A percentile compares a stretch with the other conserved stretches of the same genome.
Conservation (phyloP, 2,888 invertebrate genomes). For the Euspilapteryx auroguttella region DNA sequence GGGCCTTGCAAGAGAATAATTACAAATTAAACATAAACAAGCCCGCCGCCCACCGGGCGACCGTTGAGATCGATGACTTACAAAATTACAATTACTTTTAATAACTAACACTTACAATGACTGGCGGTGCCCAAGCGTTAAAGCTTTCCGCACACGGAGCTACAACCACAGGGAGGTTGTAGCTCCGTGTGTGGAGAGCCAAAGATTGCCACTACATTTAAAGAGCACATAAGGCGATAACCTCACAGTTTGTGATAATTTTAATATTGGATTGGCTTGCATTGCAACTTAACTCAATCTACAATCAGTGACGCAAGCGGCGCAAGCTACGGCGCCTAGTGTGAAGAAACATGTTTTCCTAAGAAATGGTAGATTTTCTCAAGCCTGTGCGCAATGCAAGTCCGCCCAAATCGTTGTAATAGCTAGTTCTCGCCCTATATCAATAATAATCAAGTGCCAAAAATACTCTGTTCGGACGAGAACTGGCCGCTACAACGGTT, state of each 20-base stretch:
- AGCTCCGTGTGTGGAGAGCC: no score
- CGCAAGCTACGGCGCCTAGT: neutral
- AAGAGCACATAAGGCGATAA: conserved; percentile 27
- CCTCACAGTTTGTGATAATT: conserved; percentile 1
- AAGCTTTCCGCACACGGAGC: conserved; percentile 38
- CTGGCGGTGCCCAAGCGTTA: conserved; percentile 41
- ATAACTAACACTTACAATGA: conserved; percentile 35
- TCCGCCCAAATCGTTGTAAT: no score
- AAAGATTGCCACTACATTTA: no score
- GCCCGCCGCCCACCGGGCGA: conserved; percentile 25
- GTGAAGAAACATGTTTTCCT: no score
- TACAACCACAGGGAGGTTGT: no score
- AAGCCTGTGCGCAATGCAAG: no score
- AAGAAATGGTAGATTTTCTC: no score
- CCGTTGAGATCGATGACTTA: conserved; percentile 53
- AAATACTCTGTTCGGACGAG: no score
- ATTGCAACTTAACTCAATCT: neutral
- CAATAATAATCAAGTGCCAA: conserved; percentile 3
- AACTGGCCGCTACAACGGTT: no score
- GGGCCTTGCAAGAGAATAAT: conserved; percentile 35
- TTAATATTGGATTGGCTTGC: neutral
- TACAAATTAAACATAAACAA: conserved; percentile 51
- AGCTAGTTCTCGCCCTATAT: conserved; percentile 1
- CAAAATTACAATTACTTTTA: conserved; percentile 21
- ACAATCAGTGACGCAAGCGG: neutral